Percentiles rank a stretch among this genome's conserved stretches.
phyloP scores from a whole-genome alignment of 2,888 invertebrate species.

The Cryptosula pallasiana region DNA sequence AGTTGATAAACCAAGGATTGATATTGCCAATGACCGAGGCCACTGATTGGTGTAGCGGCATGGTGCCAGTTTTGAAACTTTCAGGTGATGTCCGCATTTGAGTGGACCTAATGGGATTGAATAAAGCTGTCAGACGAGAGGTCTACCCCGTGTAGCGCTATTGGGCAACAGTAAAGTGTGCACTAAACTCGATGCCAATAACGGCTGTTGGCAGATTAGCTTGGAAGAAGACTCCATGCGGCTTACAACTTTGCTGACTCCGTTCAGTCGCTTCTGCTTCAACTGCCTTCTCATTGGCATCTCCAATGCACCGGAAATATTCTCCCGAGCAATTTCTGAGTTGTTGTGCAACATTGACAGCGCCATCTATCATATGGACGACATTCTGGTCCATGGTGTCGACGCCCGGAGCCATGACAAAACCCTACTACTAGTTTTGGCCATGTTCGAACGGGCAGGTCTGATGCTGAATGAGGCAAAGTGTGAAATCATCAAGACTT shows the following conservation, averaged over 20 bases:
- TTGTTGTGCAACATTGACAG: neutral
- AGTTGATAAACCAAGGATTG: neutral
- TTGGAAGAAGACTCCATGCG: neutral
- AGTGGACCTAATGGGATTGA: neutral
- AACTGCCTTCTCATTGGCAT: neutral
- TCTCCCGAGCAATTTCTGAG: neutral
- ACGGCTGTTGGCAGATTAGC: neutral
- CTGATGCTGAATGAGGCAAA: neutral
- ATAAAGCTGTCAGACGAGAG: constrained; percentile 13
- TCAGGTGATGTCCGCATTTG: neutral
- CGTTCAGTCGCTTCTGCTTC: neutral
- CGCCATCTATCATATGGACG: neutral
- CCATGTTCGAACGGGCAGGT: neutral
- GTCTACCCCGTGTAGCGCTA: neutral
- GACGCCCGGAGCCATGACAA: neutral
- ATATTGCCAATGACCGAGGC: neutral
- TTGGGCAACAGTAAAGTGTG: neutral
- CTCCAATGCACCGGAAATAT: neutral
- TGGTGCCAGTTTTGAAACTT: neutral
- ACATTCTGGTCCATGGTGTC: neutral
- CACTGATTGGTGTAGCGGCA: constrained; percentile 11
- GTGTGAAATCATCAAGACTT: neutral
- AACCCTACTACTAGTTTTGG: neutral
- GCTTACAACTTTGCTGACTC: neutral
- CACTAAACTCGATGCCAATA: neutral